A percentile compares a stretch with the other conserved stretches of the same genome.
These are phyloP conservation scores for Phalloptychus januarius DNA, from an alignment of 2,797 vertebrate species.

Conservation along the genomic window DNA sequence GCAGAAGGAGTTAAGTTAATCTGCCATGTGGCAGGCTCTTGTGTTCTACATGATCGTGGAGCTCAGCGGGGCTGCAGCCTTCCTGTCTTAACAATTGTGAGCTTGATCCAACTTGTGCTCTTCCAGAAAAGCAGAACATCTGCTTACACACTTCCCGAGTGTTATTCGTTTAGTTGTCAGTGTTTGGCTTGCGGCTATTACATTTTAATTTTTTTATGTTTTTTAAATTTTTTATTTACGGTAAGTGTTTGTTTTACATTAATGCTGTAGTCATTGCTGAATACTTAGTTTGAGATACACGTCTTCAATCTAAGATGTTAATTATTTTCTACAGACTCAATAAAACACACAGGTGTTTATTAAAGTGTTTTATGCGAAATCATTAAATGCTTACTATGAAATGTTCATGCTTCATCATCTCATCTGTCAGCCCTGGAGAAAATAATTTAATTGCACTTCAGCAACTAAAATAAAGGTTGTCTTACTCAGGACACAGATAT, in stretches of 20 bases:
- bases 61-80: slow-evolving; percentile 15
- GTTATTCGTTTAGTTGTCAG: slow-evolving; percentile 11
- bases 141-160: slow-evolving; percentile 38
- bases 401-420: background rate
- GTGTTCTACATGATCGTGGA: slow-evolving; percentile 20
- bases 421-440: background rate
- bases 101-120: slow-evolving; percentile 50
- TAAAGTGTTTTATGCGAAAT: background rate
- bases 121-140: slow-evolving; percentile 54
- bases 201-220: background rate
- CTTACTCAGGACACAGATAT: no score
- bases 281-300: background rate
- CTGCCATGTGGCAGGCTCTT: slow-evolving; percentile 36
- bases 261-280: background rate
- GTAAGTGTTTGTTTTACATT: background rate
- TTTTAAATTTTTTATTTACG: no score
- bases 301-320: background rate
- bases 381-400: background rate
- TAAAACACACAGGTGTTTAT: background rate
- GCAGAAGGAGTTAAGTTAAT: slow-evolving; percentile 17
- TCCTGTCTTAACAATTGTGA: slow-evolving; percentile 41
- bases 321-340: background rate
- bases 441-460: background rate
- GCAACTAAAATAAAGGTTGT: background rate
- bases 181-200: background rate